These are phyloP conservation scores for Connochaetes taurinus DNA, from an alignment of 2,113 vertebrate species.

Conservation along the genomic window DNA sequence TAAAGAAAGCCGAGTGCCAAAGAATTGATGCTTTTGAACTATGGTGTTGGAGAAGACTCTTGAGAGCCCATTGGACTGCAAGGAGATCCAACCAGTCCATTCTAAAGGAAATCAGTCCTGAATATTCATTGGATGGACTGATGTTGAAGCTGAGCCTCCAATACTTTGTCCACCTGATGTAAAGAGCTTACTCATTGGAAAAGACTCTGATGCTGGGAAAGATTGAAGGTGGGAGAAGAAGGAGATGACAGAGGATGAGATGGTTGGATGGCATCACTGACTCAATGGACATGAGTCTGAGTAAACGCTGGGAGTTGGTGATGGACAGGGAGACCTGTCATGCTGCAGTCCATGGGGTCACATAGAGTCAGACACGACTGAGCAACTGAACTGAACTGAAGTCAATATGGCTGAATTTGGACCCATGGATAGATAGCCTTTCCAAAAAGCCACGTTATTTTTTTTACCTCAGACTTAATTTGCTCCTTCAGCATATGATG, in stretches of 20 bases:
- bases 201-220: not conserved
- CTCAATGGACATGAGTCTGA: not conserved
- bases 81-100: not conserved
- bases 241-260: not conserved
- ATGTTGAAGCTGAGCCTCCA: not conserved
- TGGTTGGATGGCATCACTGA: not conserved
- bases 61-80: not conserved
- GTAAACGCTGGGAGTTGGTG: not conserved
- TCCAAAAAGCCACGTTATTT: slow-evolving; percentile 10
- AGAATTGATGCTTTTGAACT: not conserved
- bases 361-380: not conserved
- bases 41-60: not conserved
- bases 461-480: slow-evolving; percentile 27
- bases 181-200: not conserved
- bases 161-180: not conserved
- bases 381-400: not conserved
- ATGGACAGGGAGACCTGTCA: not conserved
- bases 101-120: not conserved
- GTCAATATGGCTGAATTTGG: not conserved
- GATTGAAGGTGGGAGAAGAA: not conserved
- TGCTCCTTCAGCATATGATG: slow-evolving; percentile 36
- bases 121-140: not conserved
- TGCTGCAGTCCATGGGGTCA: accelerated
- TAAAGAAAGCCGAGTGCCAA: accelerated
- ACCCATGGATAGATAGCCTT: not conserved